phyloP scores from a whole-genome alignment of 2,797 vertebrate genomes.

The Ceryle rudis region DNA sequence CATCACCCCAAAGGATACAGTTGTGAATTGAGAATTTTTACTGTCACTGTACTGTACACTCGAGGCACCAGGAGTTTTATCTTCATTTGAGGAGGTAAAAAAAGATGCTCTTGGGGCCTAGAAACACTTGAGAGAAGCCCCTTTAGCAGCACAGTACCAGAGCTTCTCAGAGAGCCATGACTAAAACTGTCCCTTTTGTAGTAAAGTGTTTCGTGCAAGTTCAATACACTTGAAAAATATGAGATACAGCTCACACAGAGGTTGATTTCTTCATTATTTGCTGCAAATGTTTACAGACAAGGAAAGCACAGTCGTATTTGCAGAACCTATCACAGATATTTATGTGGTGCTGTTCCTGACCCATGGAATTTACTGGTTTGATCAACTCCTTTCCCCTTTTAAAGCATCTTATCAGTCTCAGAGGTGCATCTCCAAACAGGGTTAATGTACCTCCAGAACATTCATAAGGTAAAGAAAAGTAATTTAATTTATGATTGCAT shows the following conservation, averaged over 20 bases:
- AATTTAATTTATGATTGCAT: slow-evolving; percentile 77
- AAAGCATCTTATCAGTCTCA: slow-evolving; percentile 22
- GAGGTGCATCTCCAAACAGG: slow-evolving; percentile 31
- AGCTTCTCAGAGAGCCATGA: not conserved
- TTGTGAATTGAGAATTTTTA: not conserved
- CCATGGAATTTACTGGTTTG: not conserved
- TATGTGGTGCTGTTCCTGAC: not conserved
- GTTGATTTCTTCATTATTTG: not conserved
- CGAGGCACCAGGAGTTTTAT: not conserved
- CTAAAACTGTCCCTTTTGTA: not conserved
- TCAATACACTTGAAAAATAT: not conserved
- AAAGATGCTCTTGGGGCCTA: not conserved
- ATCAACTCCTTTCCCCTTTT: not conserved
- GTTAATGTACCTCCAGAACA: slow-evolving; percentile 54
- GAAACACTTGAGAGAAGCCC: not conserved
- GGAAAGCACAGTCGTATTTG: not conserved
- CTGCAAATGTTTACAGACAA: not conserved
- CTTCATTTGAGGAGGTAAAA: not conserved
- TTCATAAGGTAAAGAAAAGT: slow-evolving; percentile 68
- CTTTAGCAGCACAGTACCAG: not conserved
- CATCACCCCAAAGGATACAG: not conserved
- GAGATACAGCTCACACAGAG: not conserved
- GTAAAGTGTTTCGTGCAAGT: not conserved
- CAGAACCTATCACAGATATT: slow-evolving; percentile 22
- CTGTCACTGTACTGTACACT: not conserved